A percentile compares a stretch with the other conserved stretches of the same genome.
Conservation (phyloP, 2,888 invertebrate species). For the Lepidocyrtoides sp. region DNA sequence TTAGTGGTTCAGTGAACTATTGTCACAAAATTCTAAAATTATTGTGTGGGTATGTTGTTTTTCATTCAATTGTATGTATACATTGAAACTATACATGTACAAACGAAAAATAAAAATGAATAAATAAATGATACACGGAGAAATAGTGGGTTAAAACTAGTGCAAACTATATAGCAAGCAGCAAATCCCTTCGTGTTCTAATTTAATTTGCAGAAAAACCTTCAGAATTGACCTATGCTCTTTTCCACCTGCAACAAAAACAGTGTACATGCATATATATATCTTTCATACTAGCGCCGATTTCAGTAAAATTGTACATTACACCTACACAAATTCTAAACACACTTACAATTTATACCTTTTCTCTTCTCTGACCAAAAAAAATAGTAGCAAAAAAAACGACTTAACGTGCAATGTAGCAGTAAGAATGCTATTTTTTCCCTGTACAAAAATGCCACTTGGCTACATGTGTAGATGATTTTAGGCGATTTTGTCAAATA, state of each 20-base stretch:
- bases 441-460: neutral
- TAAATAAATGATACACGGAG: too few relatives aligned
- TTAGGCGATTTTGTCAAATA: neutral
- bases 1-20: too few relatives aligned
- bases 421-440: neutral
- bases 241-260: neutral
- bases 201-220: slow-evolving; percentile 34
- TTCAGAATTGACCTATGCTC: slow-evolving; percentile 32
- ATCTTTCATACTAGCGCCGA: neutral
- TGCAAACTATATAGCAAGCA: neutral
- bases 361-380: neutral
- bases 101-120: too few relatives aligned
- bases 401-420: neutral
- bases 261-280: neutral
- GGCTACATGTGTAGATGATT: neutral
- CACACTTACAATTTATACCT: neutral
- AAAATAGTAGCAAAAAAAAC: neutral
- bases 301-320: neutral
- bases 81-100: too few relatives aligned
- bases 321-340: neutral
- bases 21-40: too few relatives aligned
- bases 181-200: neutral
- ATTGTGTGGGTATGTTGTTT: too few relatives aligned
- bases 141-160: too few relatives aligned
- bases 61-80: too few relatives aligned